Evolutionary conservation across 2,113 vertebrate genomes (phyloP), one percentile per base, ranked within the genome.

Genomic region (Pteruthius melanotis): DNA sequence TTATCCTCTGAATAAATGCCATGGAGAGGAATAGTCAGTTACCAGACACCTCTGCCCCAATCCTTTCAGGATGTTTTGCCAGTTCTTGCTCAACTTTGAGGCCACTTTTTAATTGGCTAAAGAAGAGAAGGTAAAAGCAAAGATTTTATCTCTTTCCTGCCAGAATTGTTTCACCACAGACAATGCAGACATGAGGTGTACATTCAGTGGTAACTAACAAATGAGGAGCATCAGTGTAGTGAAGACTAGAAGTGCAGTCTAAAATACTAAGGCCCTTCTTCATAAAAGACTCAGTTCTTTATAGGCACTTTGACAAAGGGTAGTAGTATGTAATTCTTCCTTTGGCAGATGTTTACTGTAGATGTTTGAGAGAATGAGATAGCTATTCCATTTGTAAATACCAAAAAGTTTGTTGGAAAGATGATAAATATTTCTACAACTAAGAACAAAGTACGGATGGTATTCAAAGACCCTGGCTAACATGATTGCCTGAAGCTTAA

Each of bases 391-490:
- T 56, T 83, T 77, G n/a, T 33, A 92, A 77, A 53, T 83, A 90
- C 16, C 3, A 87, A 50, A 65, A 63, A 30, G 8, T 42, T 78
- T 78, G 20, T 75, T 84, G 57, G 74, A 82, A 91, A 78, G 21
- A 76, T 37, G 15, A 60, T 74, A 89, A 93, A 87, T 94, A 89
- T 90, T 95, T 89, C 77, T 87, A 64, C 39, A 87, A 56, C 37
- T 40, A 71, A 64, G 87, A 94, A 84, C 19, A 64, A 96, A 91
- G 28, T 72, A 89, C 57, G 72, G 57, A 64, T 84, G 72, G 49
- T 71, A 75, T 90, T 94, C 64, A 69, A 56, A 94, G 57, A 81
- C 89, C 19, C 31, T 45, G 69, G 52, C 35, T 70, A 89, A 81
- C 7, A 15, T 7, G 42, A 78, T 9, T 75, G 76, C 77, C 76